Evolutionary conservation across 2,113 vertebrate genomes (phyloP), one percentile per base, ranked within the genome.

Genomic region (Lophotis ruficrista): DNA sequence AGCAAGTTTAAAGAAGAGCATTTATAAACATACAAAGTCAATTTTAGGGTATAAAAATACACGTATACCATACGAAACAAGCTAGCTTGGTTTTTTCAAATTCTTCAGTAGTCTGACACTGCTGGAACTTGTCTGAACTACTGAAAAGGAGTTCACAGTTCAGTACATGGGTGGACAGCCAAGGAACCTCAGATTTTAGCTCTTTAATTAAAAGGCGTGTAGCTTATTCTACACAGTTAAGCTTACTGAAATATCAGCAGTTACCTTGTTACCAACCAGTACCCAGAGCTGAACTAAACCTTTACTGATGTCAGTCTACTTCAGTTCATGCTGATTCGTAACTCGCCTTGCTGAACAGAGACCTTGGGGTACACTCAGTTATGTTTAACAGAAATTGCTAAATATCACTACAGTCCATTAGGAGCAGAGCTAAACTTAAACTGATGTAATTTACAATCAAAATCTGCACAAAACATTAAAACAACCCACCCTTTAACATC

Each of bases 11-110:
- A 81, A 87, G 87, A 96, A 85, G 30, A 83, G 21, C 51, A 77
- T 95, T 96, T 96, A 94, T 77, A 94, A 96, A 96, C 45, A 54
- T 90, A 96, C 54, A 68, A 94, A 97, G 37, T 86, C 79, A 71
- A 73, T 66, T 76, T 93, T 43, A 89, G 61, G 78, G 65, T 96
- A 95, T 61, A 95, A 96, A 97, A 97, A 96, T 83, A 94, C 62
- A 92, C 1, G 4, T 91, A 89, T 37, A 93, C 15, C 54, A 41
- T 88, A 95, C 1, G n/a, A 97, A 97, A 96, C 48, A 94, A 89
- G 70, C 30, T 51, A 57, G 51, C 12, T 64, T 71, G 71, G 43
- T 45, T 87, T 92, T 87, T 81, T 43, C 17, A 78, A 87, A 76
- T 90, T 89, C 88, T 82, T 96, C 83, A 81, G 62, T 90, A 85